phyloP scores from a whole-genome alignment of 2,797 vertebrate species.

The Acipenser transmontanus region DNA sequence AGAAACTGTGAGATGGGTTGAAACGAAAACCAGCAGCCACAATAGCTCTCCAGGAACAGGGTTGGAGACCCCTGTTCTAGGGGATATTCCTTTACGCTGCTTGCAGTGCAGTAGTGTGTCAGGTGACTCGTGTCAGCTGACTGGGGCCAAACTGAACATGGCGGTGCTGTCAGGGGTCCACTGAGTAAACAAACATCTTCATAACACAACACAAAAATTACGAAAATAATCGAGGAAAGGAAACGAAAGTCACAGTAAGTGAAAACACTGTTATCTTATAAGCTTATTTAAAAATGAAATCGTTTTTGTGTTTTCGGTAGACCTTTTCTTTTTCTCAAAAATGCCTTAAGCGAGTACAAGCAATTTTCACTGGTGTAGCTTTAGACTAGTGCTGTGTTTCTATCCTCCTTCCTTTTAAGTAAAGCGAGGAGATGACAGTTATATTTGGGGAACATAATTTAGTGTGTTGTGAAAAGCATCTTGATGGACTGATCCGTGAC shows the following conservation, averaged over 20 bases:
- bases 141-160: slow-evolving; percentile 65
- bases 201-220: slow-evolving; percentile 17
- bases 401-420: not conserved
- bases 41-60: no score
- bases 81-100: no score
- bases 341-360: slow-evolving; percentile 23
- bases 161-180: slow-evolving; percentile 61
- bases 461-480: slow-evolving; percentile 56
- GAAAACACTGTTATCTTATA: no score
- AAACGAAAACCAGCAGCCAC: no score
- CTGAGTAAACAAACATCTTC: slow-evolving; percentile 45
- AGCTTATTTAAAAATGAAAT: not conserved
- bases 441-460: not conserved
- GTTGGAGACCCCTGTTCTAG: no score
- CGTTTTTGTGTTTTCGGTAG: not conserved
- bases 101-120: slow-evolving; percentile 31
- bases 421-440: not conserved
- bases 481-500: slow-evolving; percentile 87
- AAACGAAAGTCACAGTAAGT: no score
- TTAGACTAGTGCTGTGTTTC: not conserved
- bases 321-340: slow-evolving; percentile 17
- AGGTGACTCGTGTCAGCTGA: slow-evolving; percentile 65
- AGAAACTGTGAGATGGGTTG: no score
- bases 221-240: no score
- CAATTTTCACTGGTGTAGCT: not conserved